phyloP scores from a whole-genome alignment of 2,797 vertebrate species.

The Dicrostonyx torquatus region DNA sequence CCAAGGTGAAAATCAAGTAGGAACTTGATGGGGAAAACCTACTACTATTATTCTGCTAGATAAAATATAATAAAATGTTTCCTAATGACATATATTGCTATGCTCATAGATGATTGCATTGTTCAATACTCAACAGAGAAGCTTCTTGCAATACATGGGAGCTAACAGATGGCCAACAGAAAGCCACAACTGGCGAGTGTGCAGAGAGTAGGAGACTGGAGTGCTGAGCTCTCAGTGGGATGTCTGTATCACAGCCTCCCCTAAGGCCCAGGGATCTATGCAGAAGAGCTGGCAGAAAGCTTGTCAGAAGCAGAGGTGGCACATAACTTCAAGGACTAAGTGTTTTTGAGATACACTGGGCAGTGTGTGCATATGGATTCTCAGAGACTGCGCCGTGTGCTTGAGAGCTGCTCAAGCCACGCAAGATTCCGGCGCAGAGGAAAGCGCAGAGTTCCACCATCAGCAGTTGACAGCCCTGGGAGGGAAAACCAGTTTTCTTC shows the following conservation, averaged over 20 bases:
- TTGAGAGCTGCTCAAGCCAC: not conserved
- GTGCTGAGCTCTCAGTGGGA: not conserved
- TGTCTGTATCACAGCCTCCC: not conserved
- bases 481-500: not conserved
- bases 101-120: not conserved
- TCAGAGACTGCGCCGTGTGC: not conserved
- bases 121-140: not conserved
- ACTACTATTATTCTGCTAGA: not conserved
- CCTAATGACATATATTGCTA: not conserved
- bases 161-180: not conserved
- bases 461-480: not conserved
- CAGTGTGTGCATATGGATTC: not conserved
- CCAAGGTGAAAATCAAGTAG: not conserved
- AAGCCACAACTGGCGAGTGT: not conserved
- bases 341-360: not conserved
- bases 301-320: not conserved
- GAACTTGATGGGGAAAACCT: not conserved
- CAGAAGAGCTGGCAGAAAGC: not conserved
- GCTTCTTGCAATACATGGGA: not conserved
- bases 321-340: not conserved
- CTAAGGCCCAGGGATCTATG: not conserved
- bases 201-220: not conserved
- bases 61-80: not conserved
- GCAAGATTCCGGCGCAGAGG: not conserved
- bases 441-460: not conserved